Percentiles rank a stretch among this genome's conserved stretches.
phyloP scores from a whole-genome alignment of 2,888 invertebrate genomes.

The Neocrepidodera transversa region DNA sequence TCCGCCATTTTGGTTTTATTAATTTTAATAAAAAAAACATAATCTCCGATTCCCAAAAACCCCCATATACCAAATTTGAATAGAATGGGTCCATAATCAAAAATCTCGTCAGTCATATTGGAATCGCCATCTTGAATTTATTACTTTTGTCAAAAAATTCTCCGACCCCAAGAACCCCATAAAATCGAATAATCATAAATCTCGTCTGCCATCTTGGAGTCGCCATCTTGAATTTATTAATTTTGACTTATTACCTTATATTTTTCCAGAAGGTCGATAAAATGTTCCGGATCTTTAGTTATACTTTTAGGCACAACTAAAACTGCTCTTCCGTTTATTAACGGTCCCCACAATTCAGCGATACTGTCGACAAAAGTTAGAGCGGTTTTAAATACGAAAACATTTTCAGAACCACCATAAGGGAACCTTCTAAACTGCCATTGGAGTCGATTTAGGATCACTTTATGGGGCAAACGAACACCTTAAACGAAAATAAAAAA shows the following conservation, averaged over 20 bases:
- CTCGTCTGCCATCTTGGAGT: no score
- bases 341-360: slow-evolving; percentile 86
- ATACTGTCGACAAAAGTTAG: slow-evolving; percentile 91
- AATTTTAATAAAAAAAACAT: no score
- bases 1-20: no score
- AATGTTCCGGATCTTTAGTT: slow-evolving; percentile 79
- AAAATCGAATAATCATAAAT: no score
- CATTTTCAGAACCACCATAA: slow-evolving; percentile 70
- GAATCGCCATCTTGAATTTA: no score
- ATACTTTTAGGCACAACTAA: slow-evolving; percentile 76
- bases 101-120: no score
- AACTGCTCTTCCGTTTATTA: slow-evolving; percentile 75
- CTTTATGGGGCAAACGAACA: slow-evolving; percentile 79
- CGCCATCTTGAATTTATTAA: no score
- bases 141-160: no score
- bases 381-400: slow-evolving; percentile 88
- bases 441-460: slow-evolving; percentile 80
- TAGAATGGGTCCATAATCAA: no score
- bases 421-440: slow-evolving; percentile 91
- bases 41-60: no score
- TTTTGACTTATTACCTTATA: slow-evolving; percentile 74
- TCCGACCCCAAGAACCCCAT: no score
- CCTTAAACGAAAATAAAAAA: slow-evolving; percentile 60
- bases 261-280: slow-evolving; percentile 72
- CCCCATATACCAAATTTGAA: no score